A percentile compares a stretch with the other conserved stretches of the same genome.
Conservation (phyloP, 2,888 invertebrate species). For the Lissocephala sabroskyi region DNA sequence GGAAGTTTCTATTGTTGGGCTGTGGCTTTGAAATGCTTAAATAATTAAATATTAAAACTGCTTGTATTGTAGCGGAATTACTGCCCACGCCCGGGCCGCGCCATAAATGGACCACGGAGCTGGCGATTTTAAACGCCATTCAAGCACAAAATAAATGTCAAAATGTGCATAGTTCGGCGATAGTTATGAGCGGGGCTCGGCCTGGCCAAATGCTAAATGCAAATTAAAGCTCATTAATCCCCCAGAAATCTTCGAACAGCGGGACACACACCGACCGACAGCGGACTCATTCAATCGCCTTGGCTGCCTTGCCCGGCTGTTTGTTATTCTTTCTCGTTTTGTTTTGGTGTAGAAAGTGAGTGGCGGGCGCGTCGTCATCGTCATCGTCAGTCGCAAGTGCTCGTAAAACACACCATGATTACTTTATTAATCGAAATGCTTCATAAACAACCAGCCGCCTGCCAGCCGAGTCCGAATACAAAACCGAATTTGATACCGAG, state of each 20-base stretch:
- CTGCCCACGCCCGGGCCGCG: slow-evolving; percentile 39
- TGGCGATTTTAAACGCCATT: slow-evolving; percentile 55
- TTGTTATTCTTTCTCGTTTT: not conserved
- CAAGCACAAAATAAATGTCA: slow-evolving; percentile 61
- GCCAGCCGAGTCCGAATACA: too few relatives aligned
- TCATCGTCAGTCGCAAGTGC: slow-evolving; percentile 26
- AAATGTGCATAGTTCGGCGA: slow-evolving; percentile 56
- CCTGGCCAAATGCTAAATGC: slow-evolving; percentile 44
- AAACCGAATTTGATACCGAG: slow-evolving; percentile 48
- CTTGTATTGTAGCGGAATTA: slow-evolving; percentile 1
- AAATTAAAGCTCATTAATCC: slow-evolving; percentile 62
- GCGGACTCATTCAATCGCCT: not conserved
- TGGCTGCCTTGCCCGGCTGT: not conserved
- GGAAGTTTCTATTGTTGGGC: slow-evolving; percentile 50
- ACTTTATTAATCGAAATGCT: slow-evolving; percentile 62
- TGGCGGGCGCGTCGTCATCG: slow-evolving; percentile 1
- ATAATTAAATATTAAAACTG: slow-evolving; percentile 61
- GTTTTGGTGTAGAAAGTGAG: slow-evolving; percentile 52
- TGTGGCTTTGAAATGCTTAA: slow-evolving; percentile 32
- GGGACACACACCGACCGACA: slow-evolving; percentile 27
- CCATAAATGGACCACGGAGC: slow-evolving; percentile 49
- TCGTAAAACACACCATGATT: slow-evolving; percentile 59
- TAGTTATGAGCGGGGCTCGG: slow-evolving; percentile 37
- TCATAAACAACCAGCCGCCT: slow-evolving; percentile 61
- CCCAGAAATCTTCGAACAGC: slow-evolving; percentile 47